Evolutionary conservation across 2,797 vertebrate species (phyloP), one percentile per base, ranked within the genome.

Genomic region (Silurus aristotelis): DNA sequence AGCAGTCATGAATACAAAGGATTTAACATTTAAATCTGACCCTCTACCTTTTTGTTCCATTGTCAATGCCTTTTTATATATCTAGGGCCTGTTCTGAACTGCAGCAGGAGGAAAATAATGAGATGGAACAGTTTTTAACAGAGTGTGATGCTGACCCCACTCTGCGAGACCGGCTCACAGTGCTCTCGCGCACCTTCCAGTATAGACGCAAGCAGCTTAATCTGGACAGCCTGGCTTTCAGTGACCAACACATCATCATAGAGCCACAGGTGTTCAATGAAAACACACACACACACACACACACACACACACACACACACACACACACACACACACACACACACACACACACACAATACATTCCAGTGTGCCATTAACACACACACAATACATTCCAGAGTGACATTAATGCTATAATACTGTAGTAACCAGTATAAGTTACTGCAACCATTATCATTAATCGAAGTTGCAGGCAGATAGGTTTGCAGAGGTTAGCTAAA

Each of bases 211-310:
- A 58, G 0, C 88, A 87, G 73, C 87, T 93, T 17, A 89, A 87
- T 67, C 87, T 72, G 61, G 92, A 94, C 7, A 75, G 56, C 80
- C 89, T 94, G 92, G 89, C 94, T 52, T 95, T 94, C 87, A 85
- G 86, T 0, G 68, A 86, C 31, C 87, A 89, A 0, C 13, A 94
- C 83, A 95, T 96, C 84, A 87, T 84, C 5, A 43, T 95, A 0
- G 92, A 95, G 63, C 94, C 93, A 0, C 84, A 91, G 95, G 95
- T 96, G 89, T 93, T 91, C 19, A 3, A 80, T 22, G 1, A 1
- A 17, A 14, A 67, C 72, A 31, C 48, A 48, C 68, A 56, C 55
- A 75, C 25, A 43, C 14, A 22, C 20, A 46, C 60, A 52, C 48
- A 52, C 48, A 52, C 48, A 52, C 48, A 52, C 48, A 52, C 48